Base-by-base conservation (phyloP, 2,888 invertebrate genomes). In the Furcula furcula region DNA sequence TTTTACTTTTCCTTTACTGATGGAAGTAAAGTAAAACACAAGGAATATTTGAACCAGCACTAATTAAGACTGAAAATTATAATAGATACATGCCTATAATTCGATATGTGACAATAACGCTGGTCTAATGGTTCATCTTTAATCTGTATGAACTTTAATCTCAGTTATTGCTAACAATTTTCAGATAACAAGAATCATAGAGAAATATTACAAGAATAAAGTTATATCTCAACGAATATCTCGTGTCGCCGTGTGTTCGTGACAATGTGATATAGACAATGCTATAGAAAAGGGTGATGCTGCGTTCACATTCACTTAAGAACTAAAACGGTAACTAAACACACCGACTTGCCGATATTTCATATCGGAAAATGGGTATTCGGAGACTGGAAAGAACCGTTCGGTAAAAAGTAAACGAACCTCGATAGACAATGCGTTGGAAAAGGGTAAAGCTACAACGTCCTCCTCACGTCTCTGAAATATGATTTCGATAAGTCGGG, bases 191-290 rank as follows among this genome's bases (percentile, higher is more conserved):
- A 45, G 43, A 46, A 60, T 78, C 68, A 70, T 68, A 65, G 62
- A 74, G 63, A 79, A 76, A 78, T 82, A 81, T 76, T 66, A 78
- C 76, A 68, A 65, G 73, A 76, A 81, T 83, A 78, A 80, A 82
- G 77, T 78, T 80, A 83, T 82, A 78, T 82, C 72, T 75, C 75
- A 69, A 74, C 66, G 76, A 81, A 83, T 82, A 83, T 79, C 78
- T 79, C 69, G 78, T 78, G 78, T 76, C 84, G 78, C 85, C 86
- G 79, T 76, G 77, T 86, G 86, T 69, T 80, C 65, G 65, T 85
- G 86, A 87, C 86, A 85, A 80, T 80, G 75, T 83, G 81, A 86
- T 84, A 84, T 81, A 87, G 86, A 84, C 82, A 83, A 84, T 79
- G 72, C 77, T 69, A 76, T 80, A 72, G 76, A 78, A 79, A 85